Conservation (phyloP, 2,888 invertebrate genomes). For the Periphyllus acericola region DNA sequence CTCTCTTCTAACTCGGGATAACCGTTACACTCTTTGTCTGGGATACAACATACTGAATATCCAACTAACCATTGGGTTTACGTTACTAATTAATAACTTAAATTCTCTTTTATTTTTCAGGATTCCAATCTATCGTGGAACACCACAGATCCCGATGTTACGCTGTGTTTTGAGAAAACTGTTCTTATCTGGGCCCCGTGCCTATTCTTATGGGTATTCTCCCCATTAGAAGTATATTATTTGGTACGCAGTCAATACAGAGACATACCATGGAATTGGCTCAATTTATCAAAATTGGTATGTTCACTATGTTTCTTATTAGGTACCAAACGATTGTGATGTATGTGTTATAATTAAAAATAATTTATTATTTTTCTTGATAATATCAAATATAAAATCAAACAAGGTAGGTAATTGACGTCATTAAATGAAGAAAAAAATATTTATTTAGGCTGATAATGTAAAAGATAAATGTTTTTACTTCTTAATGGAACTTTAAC, state of each 20-base stretch:
- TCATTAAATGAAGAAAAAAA: too few relatives aligned
- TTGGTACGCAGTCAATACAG: slow-evolving; percentile 79
- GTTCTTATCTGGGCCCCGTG: slow-evolving; percentile 90
- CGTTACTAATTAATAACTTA: background rate
- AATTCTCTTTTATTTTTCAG: slow-evolving; percentile 71
- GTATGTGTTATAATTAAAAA: background rate
- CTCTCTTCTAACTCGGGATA: too few relatives aligned
- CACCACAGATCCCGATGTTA: slow-evolving; percentile 84
- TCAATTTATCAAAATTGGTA: slow-evolving; percentile 78
- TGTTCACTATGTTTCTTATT: slow-evolving; percentile 59
- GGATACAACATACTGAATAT: background rate
- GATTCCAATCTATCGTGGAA: slow-evolving; percentile 81
- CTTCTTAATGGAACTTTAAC: too few relatives aligned
- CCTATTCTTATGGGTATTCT: slow-evolving; percentile 81
- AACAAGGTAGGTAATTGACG: background rate
- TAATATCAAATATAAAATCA: background rate
- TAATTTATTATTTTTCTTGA: background rate
- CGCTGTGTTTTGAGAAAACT: slow-evolving; percentile 92
- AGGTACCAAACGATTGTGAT: background rate
- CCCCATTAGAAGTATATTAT: slow-evolving; percentile 80
- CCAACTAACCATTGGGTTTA: background rate
- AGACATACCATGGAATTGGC: slow-evolving; percentile 79
- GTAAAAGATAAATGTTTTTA: too few relatives aligned
- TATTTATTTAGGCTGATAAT: too few relatives aligned
- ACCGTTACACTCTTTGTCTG: background rate